A percentile compares a stretch with the other conserved stretches of the same genome.
Evolutionary conservation across 2,797 vertebrate species (phyloP).

Genomic region (Fistularia commersonii): DNA sequence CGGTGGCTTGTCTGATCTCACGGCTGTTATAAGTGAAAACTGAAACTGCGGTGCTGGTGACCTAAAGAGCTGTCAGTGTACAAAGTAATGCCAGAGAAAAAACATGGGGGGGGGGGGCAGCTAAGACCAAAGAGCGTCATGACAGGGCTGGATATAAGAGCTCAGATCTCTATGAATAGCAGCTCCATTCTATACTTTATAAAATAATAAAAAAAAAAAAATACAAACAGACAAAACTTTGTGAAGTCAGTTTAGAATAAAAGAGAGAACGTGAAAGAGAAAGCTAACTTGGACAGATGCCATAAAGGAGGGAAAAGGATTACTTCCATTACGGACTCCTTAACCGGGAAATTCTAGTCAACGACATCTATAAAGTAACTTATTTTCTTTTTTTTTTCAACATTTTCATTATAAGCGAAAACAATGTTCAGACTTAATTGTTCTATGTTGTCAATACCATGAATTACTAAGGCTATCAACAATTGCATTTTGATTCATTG

Average conservation of each 20-base stretch:
- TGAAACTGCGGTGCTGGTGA: conserved; percentile 14
- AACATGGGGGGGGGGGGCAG: conserved; percentile 26
- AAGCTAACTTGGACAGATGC: no score
- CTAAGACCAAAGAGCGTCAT: conserved; percentile 47
- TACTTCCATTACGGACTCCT: no score
- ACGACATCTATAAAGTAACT: no score
- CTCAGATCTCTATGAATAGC: conserved; percentile 21
- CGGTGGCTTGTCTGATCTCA: background rate
- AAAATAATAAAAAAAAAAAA: conserved; percentile 14
- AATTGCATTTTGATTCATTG: no score
- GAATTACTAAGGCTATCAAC: no score
- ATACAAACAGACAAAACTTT: conserved; percentile 2
- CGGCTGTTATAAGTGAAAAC: conserved; percentile 12
- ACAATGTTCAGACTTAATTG: no score
- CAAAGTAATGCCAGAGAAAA: conserved; percentile 26
- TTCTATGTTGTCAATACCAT: no score
- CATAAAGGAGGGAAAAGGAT: no score
- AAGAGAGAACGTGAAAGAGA: no score
- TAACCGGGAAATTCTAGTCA: no score
- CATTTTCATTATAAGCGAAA: no score
- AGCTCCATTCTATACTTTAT: conserved; percentile 27
- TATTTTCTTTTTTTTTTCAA: no score
- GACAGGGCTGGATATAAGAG: conserved; percentile 16
- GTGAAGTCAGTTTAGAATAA: background rate
- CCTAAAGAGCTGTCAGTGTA: conserved; percentile 31